phyloP scores from a whole-genome alignment of 2,888 invertebrate genomes.

The Andrena bicolor region DNA sequence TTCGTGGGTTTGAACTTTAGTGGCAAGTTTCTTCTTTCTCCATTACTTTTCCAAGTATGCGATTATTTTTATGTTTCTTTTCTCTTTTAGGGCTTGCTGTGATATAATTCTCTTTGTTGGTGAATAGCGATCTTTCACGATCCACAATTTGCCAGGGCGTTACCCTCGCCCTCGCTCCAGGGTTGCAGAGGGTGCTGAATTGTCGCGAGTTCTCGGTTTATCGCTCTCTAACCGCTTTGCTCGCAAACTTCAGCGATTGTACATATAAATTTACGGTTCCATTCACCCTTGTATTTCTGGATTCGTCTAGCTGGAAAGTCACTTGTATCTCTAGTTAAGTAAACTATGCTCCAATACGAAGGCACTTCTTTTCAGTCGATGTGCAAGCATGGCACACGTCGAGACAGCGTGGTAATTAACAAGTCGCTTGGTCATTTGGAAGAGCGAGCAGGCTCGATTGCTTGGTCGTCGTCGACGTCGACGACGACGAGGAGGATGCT shows the following conservation, averaged over 20 bases:
- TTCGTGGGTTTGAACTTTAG: neutral
- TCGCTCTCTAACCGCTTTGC: conserved; percentile 38
- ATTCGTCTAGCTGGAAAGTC: too few species aligned
- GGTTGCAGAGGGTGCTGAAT: conserved; percentile 57
- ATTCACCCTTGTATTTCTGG: too few species aligned
- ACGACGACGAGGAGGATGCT: conserved; percentile 56
- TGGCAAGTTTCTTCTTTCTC: neutral
- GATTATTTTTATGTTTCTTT: neutral
- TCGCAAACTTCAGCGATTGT: neutral
- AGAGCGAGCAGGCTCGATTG: conserved; percentile 48
- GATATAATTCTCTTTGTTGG: conserved; percentile 54
- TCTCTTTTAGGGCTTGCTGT: neutral
- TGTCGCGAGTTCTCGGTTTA: conserved; percentile 31
- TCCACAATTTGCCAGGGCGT: conserved; percentile 79
- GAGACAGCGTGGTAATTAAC: conserved; percentile 40
- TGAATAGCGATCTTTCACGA: conserved; percentile 75
- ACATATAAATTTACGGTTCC: too few species aligned
- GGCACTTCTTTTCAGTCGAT: too few species aligned
- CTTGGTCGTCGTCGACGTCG: conserved; percentile 45
- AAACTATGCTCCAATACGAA: too few species aligned
- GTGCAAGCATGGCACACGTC: conserved; percentile 23
- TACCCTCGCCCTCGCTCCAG: conserved; percentile 51
- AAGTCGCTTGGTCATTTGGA: conserved; percentile 24
- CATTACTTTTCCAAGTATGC: too few species aligned
- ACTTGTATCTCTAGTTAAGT: too few species aligned